phyloP scores from a whole-genome alignment of 2,113 vertebrate genomes.

The Prietella phreatophila region DNA sequence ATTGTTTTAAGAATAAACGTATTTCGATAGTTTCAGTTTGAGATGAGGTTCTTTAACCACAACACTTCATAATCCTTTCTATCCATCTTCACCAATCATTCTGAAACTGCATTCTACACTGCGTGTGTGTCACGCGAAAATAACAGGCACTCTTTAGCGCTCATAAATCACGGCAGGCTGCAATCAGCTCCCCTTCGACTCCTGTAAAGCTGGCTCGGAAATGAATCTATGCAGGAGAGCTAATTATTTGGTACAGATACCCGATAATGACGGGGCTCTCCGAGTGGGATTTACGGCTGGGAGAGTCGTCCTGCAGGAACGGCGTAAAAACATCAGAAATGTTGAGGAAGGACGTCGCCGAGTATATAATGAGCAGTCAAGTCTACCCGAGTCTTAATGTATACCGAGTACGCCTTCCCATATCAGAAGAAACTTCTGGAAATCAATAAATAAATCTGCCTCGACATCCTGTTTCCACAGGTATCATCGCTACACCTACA shows the following conservation, averaged over 20 bases:
- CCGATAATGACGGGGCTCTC: conserved; percentile 77
- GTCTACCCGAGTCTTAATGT: too few species aligned
- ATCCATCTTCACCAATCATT: neutral
- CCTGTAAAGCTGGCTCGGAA: conserved; percentile 75
- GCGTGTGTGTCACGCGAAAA: neutral
- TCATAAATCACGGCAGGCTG: conserved; percentile 74
- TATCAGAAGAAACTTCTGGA: too few species aligned
- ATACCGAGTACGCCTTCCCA: neutral
- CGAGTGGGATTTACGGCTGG: conserved; percentile 74
- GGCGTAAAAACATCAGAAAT: conserved; percentile 41
- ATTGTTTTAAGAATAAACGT: neutral
- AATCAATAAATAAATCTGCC: too few species aligned
- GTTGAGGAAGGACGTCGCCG: neutral
- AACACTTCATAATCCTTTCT: neutral
- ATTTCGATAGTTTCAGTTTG: neutral
- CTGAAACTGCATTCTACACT: neutral
- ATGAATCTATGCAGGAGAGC: conserved; percentile 77
- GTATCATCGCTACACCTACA: neutral
- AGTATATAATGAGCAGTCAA: neutral
- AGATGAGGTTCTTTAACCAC: neutral
- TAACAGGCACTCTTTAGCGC: conserved; percentile 46
- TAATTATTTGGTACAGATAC: conserved; percentile 83
- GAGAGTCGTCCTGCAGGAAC: conserved; percentile 44
- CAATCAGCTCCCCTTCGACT: conserved; percentile 76
- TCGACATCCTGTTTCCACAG: neutral